A percentile compares a stretch with the other conserved stretches of the same genome.
These are phyloP conservation scores for Pristionchus exspectatus DNA, from an alignment of 2,888 invertebrate species.

Conservation along the genomic window DNA sequence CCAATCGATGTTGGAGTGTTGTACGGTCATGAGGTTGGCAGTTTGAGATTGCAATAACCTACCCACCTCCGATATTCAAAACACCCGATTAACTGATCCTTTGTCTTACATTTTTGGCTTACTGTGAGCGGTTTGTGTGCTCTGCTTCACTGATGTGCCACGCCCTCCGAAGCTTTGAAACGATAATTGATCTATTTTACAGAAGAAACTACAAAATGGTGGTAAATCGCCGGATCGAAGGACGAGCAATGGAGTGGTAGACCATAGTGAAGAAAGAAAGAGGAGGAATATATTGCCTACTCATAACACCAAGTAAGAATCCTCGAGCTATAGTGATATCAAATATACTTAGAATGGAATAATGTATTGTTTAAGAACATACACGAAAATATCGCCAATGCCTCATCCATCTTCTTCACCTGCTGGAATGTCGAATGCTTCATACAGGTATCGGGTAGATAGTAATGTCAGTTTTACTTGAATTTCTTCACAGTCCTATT, in stretches of 20 bases:
- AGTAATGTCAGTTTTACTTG: not conserved
- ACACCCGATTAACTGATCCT: not conserved
- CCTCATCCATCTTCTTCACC: conserved; percentile 21
- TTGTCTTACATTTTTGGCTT: not conserved
- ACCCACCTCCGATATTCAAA: not conserved
- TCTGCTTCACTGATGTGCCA: not conserved
- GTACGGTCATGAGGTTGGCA: conserved; percentile 26
- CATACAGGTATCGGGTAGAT: not conserved
- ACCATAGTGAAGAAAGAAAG: not conserved
- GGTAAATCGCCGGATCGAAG: conserved; percentile 8
- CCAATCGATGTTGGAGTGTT: conserved; percentile 10
- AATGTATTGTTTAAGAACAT: conserved; percentile 2
- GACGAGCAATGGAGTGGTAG: not conserved
- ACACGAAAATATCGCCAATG: conserved; percentile 23
- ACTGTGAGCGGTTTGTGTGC: not conserved
- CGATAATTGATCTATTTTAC: not conserved
- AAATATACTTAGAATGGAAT: not conserved
- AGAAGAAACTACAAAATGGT: not conserved
- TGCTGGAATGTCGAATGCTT: not conserved
- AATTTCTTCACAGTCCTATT: not conserved
- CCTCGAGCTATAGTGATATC: not conserved
- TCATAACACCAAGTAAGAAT: conserved; percentile 38
- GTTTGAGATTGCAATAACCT: not conserved
- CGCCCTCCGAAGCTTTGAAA: not conserved
- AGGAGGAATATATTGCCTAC: conserved; percentile 30